Percentiles rank a stretch among this genome's conserved stretches.
phyloP scores from a whole-genome alignment of 2,113 vertebrate genomes.

The Meleagris gallopavo region DNA sequence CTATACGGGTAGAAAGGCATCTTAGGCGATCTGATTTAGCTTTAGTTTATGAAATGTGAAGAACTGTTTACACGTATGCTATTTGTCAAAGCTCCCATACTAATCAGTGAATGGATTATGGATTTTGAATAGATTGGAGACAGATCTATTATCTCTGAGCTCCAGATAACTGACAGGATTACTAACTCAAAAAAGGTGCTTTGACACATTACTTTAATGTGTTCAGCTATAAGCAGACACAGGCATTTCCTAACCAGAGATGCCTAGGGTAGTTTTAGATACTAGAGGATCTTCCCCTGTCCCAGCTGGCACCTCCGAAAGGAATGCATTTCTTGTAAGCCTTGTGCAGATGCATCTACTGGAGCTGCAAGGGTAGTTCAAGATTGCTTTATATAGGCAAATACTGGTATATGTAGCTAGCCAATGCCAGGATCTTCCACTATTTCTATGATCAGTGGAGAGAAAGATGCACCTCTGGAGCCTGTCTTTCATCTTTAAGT shows the following conservation, averaged over 20 bases:
- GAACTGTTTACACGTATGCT: neutral
- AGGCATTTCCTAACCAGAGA: neutral
- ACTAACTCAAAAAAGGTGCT: rapidly evolving
- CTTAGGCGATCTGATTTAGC: neutral
- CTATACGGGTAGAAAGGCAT: neutral
- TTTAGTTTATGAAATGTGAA: neutral
- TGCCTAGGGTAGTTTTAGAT: neutral
- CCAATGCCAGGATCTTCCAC: neutral
- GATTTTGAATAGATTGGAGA: neutral
- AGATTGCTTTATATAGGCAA: neutral
- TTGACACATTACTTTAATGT: neutral
- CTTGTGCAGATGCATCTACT: neutral
- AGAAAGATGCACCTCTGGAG: neutral
- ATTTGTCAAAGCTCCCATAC: neutral
- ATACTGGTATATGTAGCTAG: neutral
- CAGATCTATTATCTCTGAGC: neutral
- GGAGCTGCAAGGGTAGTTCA: neutral
- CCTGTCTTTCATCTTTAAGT: neutral
- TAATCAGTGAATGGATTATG: neutral
- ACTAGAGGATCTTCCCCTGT: neutral
- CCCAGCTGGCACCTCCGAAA: neutral
- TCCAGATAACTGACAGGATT: neutral
- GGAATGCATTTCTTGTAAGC: neutral
- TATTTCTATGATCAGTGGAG: neutral
- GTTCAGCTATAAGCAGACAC: neutral